phyloP scores from a whole-genome alignment of 2,888 invertebrate species.

The Xylocampa areola region DNA sequence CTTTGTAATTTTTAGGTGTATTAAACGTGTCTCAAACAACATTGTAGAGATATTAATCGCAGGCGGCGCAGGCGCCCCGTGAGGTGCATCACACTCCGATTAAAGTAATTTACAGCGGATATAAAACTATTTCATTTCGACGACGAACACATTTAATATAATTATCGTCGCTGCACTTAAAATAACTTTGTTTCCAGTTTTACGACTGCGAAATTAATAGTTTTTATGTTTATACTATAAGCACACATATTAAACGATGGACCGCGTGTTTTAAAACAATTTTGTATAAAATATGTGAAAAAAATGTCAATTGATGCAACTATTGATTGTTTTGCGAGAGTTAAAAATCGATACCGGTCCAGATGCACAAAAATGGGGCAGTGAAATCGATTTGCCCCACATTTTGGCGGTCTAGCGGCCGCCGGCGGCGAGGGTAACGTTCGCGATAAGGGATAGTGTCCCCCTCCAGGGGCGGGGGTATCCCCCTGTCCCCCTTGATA shows the following conservation, averaged over 20 bases:
- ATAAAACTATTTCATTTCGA: slow-evolving; percentile 81
- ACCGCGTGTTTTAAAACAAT: slow-evolving; percentile 10
- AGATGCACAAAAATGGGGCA: slow-evolving; percentile 90
- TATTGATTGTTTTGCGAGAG: slow-evolving; percentile 66
- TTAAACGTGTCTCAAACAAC: slow-evolving; percentile 47
- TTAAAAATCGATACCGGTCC: slow-evolving; percentile 87
- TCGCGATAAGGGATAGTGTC: slow-evolving; percentile 90
- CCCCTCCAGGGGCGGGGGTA: slow-evolving; percentile 78
- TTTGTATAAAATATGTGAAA: slow-evolving; percentile 7
- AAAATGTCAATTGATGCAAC: slow-evolving; percentile 25
- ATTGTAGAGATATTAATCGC: slow-evolving; percentile 42
- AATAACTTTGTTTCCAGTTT: slow-evolving; percentile 77
- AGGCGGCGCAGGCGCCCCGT: slow-evolving; percentile 28
- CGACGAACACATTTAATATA: slow-evolving; percentile 77
- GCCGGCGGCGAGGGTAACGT: slow-evolving; percentile 87
- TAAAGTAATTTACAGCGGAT: slow-evolving; percentile 79
- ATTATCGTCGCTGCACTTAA: slow-evolving; percentile 78
- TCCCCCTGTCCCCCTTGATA: slow-evolving; percentile 83
- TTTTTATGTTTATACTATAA: slow-evolving; percentile 41
- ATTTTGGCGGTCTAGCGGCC: slow-evolving; percentile 88
- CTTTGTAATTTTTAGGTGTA: slow-evolving; percentile 40
- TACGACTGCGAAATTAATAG: slow-evolving; percentile 64
- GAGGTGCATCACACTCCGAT: slow-evolving; percentile 62
- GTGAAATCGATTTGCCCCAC: slow-evolving; percentile 88
- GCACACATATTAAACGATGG: slow-evolving; percentile 20